Percentiles rank a stretch among this genome's conserved stretches.
Conservation (phyloP, 1,140 invertebrate genomes). For the Euwallacea fornicatus region DNA sequence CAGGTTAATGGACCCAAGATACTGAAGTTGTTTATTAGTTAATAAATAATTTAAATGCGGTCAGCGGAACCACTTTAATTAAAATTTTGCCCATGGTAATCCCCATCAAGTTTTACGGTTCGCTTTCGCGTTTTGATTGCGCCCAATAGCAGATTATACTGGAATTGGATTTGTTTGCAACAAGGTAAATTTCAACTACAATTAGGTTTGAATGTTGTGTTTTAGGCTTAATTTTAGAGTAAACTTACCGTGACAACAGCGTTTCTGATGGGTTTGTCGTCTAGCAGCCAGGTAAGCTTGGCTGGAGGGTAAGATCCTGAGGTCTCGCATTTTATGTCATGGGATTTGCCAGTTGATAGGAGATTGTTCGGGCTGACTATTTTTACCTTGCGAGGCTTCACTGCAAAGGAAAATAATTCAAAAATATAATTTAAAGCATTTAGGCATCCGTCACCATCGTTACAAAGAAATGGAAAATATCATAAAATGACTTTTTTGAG, state of each 20-base stretch:
- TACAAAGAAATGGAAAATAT: no score
- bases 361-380: constrained; percentile 64
- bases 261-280: constrained; percentile 64
- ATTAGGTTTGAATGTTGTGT: neutral
- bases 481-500: no score
- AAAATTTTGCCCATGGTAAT: constrained; percentile 4
- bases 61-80: constrained; percentile 3
- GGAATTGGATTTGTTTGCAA: neutral
- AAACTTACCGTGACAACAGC: constrained; percentile 57
- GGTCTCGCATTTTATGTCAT: constrained; percentile 68
- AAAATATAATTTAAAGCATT: no score
- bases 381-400: constrained; percentile 70
- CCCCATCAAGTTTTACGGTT: neutral
- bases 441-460: no score
- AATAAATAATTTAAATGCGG: constrained; percentile 13
- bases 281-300: constrained; percentile 70
- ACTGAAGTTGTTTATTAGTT: constrained; percentile 10
- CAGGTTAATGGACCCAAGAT: constrained; percentile 18
- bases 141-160: no score
- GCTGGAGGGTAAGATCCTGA: constrained; percentile 74
- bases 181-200: neutral
- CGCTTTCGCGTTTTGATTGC: no score
- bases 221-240: constrained; percentile 10
- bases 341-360: constrained; percentile 63
- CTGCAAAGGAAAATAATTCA: constrained; percentile 52